These are phyloP conservation scores for Eupithecia pulchellata DNA, from an alignment of 2,888 invertebrate species.

Conservation along the genomic window DNA sequence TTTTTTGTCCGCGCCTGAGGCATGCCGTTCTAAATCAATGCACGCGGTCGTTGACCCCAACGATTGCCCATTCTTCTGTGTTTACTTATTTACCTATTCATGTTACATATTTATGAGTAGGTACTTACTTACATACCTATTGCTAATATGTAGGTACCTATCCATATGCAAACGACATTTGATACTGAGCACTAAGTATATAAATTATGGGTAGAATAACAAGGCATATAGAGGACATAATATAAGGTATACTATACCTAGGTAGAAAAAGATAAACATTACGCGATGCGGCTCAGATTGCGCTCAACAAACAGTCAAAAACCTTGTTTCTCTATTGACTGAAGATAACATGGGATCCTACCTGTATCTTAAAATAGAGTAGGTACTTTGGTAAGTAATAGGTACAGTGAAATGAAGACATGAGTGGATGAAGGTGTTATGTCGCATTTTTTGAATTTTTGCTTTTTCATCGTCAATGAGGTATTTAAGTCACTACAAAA, in stretches of 20 bases:
- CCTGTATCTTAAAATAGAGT: background rate
- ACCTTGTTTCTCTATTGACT: conserved; percentile 32
- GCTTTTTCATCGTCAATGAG: too few species aligned
- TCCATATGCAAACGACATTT: background rate
- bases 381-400: background rate
- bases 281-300: conserved; percentile 20
- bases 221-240: background rate
- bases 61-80: background rate
- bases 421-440: too few species aligned
- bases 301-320: conserved; percentile 28
- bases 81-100: background rate
- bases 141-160: background rate
- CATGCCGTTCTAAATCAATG: conserved; percentile 9
- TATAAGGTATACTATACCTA: background rate
- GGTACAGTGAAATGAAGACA: too few species aligned
- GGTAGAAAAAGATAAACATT: conserved; percentile 6
- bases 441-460: too few species aligned
- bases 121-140: background rate
- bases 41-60: background rate
- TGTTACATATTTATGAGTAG: background rate
- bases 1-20: background rate
- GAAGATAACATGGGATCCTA: conserved; percentile 15
- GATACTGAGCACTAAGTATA: too few species aligned
- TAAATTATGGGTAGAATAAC: background rate
- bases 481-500: too few species aligned